Conservation (phyloP, 2,113 vertebrate species). For the Neotragus moschatus region DNA sequence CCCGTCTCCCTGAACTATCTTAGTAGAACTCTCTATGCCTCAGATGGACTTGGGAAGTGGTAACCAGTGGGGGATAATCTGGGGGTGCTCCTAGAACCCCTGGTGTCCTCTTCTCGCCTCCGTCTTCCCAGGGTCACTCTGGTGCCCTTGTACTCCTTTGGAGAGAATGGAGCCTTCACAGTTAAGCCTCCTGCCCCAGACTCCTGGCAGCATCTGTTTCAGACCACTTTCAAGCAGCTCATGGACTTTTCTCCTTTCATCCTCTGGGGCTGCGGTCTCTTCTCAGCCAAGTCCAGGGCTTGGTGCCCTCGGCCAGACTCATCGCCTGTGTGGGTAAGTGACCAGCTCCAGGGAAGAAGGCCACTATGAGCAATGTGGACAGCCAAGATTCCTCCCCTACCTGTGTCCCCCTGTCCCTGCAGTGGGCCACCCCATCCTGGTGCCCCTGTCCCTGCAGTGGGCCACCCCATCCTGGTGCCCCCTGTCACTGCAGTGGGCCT, state of each 20-base stretch:
- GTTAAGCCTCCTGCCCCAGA: conserved; percentile 77
- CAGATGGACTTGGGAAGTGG: neutral
- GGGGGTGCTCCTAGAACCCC: neutral
- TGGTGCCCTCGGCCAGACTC: conserved; percentile 81
- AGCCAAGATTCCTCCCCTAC: neutral
- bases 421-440: too few relatives aligned
- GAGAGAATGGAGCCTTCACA: conserved; percentile 85
- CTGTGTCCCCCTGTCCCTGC: neutral
- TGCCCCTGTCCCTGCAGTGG: too few relatives aligned
- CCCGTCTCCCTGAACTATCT: neutral
- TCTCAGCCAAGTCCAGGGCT: conserved; percentile 48
- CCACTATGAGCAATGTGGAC: neutral
- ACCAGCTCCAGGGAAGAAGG: neutral
- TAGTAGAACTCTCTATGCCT: neutral
- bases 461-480: too few relatives aligned
- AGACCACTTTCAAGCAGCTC: conserved; percentile 81
- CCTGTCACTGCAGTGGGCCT: too few relatives aligned
- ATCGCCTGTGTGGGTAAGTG: conserved; percentile 86
- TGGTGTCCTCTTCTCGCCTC: neutral
- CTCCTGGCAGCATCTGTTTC: conserved; percentile 75
- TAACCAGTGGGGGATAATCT: accelerated
- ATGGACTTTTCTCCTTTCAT: conserved; percentile 85
- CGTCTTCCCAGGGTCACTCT: conserved; percentile 80
- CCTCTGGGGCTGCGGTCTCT: conserved; percentile 77
- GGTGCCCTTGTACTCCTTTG: conserved; percentile 87